These are phyloP conservation scores for Philotrypesis tridentata DNA, from an alignment of 1,140 invertebrate genomes.

Conservation along the genomic window DNA sequence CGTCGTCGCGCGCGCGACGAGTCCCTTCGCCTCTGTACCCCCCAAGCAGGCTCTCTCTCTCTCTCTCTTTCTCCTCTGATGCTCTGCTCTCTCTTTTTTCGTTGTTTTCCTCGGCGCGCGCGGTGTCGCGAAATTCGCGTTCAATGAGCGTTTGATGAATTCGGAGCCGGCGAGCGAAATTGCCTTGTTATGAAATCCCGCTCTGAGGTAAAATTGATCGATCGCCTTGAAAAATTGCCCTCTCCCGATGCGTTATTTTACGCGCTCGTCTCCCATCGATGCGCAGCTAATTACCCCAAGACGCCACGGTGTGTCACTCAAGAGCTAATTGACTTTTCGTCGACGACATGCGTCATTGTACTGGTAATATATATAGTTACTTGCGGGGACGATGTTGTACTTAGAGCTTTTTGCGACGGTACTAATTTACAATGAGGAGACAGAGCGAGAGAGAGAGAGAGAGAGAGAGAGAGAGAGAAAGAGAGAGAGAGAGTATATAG, in stretches of 20 bases:
- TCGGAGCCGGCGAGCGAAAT: background rate
- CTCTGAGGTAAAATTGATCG: background rate
- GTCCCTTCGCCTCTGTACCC: slow-evolving; percentile 7
- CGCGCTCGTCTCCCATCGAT: background rate
- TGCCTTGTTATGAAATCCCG: background rate
- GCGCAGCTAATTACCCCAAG: background rate
- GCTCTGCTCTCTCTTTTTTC: background rate
- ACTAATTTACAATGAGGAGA: background rate
- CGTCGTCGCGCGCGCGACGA: slow-evolving; percentile 46
- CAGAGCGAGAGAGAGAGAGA: no score
- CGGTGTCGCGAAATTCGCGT: background rate
- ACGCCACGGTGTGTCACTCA: no score
- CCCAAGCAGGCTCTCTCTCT: background rate
- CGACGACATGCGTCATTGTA: background rate
- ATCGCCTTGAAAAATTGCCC: background rate
- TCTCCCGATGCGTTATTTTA: no score
- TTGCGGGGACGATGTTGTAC: background rate
- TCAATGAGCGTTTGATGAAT: background rate
- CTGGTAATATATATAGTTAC: no score
- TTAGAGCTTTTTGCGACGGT: background rate
- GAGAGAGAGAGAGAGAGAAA: background rate
- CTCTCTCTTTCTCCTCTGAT: background rate
- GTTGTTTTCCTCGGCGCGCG: background rate
- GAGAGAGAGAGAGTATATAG: background rate
- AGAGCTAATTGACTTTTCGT: background rate